Conservation (phyloP, 2,113 vertebrate species). For the Erinaceus europaeus region DNA sequence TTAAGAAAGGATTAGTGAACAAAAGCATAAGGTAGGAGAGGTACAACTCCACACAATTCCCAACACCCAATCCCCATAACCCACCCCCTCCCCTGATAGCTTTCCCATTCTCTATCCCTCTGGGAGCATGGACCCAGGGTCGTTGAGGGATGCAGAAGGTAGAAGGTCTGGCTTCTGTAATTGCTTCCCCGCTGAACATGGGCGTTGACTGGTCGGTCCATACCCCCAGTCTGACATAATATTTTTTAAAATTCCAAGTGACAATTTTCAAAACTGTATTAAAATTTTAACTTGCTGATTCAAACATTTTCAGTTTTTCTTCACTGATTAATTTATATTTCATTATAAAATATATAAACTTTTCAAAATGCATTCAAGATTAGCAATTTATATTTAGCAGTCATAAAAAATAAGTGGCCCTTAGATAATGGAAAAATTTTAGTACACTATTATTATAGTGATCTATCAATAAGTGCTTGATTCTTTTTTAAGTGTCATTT, state of each 20-base stretch:
- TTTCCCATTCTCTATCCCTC: no score
- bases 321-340: conserved; percentile 45
- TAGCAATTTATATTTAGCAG: neutral
- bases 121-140: no score
- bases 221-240: no score
- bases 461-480: neutral
- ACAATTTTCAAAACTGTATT: conserved; percentile 28
- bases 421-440: conserved; percentile 12
- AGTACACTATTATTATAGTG: neutral
- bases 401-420: neutral
- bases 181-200: no score
- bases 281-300: conserved; percentile 47
- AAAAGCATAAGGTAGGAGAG: no score
- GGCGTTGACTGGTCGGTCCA: no score
- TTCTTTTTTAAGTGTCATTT: neutral
- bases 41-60: no score
- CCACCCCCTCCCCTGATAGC: no score
- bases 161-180: no score
- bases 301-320: conserved; percentile 19
- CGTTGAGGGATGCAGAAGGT: no score
- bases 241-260: conserved; percentile 43
- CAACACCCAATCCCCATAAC: no score
- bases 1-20: no score
- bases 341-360: conserved; percentile 4
- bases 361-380: conserved; percentile 11